phyloP scores from a whole-genome alignment of 37 sponge, comb jelly and placozoan genomes.

The Bolinopsis microptera region DNA sequence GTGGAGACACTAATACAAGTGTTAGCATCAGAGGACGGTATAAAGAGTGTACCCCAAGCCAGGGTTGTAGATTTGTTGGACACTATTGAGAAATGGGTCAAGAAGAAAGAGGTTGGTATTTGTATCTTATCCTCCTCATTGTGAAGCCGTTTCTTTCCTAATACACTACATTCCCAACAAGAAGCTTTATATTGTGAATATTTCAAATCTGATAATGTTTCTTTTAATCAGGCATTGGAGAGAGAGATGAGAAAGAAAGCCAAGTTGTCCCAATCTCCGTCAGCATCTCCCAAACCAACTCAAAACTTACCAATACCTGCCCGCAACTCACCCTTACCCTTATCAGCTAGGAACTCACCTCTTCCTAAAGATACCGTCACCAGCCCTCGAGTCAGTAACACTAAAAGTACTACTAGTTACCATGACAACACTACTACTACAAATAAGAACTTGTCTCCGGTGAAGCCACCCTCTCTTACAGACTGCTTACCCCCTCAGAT shows the following conservation, averaged over 20 bases:
- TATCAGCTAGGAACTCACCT: background rate
- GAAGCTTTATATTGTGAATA: no score
- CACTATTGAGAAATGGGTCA: background rate
- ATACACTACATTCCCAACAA: no score
- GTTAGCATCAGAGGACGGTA: background rate
- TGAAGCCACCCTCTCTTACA: background rate
- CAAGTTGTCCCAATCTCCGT: background rate
- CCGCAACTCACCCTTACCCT: background rate
- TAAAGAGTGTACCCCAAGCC: background rate
- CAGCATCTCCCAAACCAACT: background rate
- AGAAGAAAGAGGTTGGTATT: background rate
- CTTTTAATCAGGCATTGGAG: background rate
- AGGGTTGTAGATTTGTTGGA: background rate
- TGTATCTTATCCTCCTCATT: background rate
- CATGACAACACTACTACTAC: background rate
- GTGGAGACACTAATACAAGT: background rate
- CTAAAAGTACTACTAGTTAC: no score
- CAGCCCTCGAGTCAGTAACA: background rate
- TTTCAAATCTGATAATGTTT: background rate
- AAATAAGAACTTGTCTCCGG: background rate
- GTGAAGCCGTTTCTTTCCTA: background rate
- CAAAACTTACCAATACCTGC: background rate
- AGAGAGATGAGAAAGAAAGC: background rate
- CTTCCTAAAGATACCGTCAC: background rate
- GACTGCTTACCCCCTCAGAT: background rate